Evolutionary conservation across 2,113 vertebrate genomes (phyloP), one percentile per base, ranked within the genome.

Genomic region (Pardalotus punctatus): DNA sequence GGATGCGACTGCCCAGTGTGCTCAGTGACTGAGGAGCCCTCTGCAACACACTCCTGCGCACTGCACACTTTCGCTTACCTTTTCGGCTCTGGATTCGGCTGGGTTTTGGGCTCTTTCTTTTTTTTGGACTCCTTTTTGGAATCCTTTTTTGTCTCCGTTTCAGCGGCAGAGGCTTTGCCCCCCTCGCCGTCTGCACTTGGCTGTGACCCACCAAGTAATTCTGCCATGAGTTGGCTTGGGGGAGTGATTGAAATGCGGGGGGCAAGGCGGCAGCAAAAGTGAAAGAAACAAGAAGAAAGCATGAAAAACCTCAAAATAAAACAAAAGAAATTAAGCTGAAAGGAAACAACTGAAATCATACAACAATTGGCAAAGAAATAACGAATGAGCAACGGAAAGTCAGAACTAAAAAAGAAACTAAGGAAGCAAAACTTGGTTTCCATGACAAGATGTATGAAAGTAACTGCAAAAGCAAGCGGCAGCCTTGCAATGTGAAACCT

Each of bases 91-190:
- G 98, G 94, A 96, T 98, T 98, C 97, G 98, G 80, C 88, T 98
- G 98, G 29, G 96, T 94, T 98, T 98, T 98, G 96, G 98, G 96
- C 97, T 99, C 99, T 98, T 98, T 99, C 98, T 98, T 98, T 98
- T 98, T 99, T 98, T 99, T 99, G 93, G 99, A 99, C 97, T 99
- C 99, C 98, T 98, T 99, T 98, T 98, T 99, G 98, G 98, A 98
- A 97, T 99, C 98, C 98, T 97, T 99, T 98, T 98, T 99, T 97
- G 97, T 90, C 86, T 99, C 98, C 88, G 88, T 97, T 93, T 98
- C 98, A 92, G 98, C 67, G 73, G 96, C 95, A 88, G 97, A 96
- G 97, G 98, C 96, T 98, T 97, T 98, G 85, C 95, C 96, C 83
- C 98, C 98, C 92, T 98, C 97, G 11, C 97, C 95, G 96, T 98